A percentile compares a stretch with the other conserved stretches of the same genome.
These are phyloP conservation scores for Macroramphosus scolopax DNA, from an alignment of 2,797 vertebrate genomes.

Conservation along the genomic window DNA sequence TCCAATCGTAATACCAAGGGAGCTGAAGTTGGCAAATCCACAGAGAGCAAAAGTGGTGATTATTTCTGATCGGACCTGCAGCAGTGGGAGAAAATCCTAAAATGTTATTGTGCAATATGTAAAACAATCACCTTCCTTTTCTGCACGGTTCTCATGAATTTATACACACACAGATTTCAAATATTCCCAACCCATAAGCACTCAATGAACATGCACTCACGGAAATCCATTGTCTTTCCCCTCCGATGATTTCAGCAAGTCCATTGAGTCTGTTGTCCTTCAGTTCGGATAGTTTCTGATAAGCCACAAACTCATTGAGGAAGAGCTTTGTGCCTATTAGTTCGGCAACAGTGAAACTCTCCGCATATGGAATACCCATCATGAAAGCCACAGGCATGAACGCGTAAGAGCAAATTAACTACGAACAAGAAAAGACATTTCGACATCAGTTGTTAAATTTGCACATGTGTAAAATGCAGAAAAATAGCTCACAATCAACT, in stretches of 20 bases:
- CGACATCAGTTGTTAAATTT: neutral
- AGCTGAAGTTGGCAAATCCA: slow-evolving; percentile 94
- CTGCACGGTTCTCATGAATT: no score
- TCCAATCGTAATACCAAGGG: slow-evolving; percentile 92
- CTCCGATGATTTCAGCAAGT: slow-evolving; percentile 66
- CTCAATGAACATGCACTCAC: slow-evolving; percentile 68
- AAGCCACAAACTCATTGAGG: slow-evolving; percentile 95
- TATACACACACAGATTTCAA: no score
- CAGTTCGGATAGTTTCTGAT: slow-evolving; percentile 81
- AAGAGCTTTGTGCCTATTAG: slow-evolving; percentile 93
- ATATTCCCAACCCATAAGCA: no score
- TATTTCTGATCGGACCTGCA: slow-evolving; percentile 87
- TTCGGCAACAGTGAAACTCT: slow-evolving; percentile 84
- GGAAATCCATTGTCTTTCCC: slow-evolving; percentile 83
- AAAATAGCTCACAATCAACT: neutral
- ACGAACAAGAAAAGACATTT: slow-evolving; percentile 16
- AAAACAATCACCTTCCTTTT: no score
- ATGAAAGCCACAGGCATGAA: slow-evolving; percentile 94
- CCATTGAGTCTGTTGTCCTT: slow-evolving; percentile 81
- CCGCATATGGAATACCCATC: slow-evolving; percentile 87
- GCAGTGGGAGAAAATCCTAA: slow-evolving; percentile 16
- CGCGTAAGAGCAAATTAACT: slow-evolving; percentile 94
- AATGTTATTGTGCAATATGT: no score
- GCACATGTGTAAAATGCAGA: no score
- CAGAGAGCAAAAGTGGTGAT: slow-evolving; percentile 92